These are phyloP conservation scores for Lepus americanus DNA, from an alignment of 2,113 vertebrate genomes.

Conservation along the genomic window DNA sequence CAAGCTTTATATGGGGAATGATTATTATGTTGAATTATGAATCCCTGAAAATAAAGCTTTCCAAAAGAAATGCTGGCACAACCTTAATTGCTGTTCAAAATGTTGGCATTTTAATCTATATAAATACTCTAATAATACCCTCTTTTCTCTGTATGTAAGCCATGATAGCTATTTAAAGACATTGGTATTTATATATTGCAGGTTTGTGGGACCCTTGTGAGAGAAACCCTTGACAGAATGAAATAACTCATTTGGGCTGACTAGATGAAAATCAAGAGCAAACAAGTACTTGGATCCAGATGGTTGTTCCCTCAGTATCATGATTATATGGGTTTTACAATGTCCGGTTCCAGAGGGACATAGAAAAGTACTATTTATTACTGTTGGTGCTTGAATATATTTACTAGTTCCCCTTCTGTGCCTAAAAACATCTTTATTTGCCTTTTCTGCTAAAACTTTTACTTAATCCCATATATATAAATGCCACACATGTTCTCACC, in stretches of 20 bases:
- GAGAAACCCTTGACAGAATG: constrained; percentile 66
- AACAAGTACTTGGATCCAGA: constrained; percentile 46
- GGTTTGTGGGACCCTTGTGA: constrained; percentile 70
- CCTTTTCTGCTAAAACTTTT: constrained; percentile 60
- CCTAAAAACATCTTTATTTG: constrained; percentile 64
- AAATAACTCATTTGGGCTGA: constrained; percentile 66
- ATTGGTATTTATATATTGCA: constrained; percentile 56
- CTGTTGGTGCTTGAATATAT: constrained; percentile 49
- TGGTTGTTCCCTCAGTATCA: constrained; percentile 51
- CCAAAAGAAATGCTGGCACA: constrained; percentile 70
- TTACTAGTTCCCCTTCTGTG: constrained; percentile 42
- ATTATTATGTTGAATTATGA: constrained; percentile 70
- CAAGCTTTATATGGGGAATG: constrained; percentile 54
- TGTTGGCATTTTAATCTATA: constrained; percentile 73
- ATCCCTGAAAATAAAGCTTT: constrained; percentile 72
- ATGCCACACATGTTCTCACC: not conserved
- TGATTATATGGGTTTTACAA: constrained; percentile 62
- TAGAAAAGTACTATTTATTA: constrained; percentile 60
- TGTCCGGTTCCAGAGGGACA: not conserved
- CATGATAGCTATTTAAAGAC: constrained; percentile 67
- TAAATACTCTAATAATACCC: constrained; percentile 70
- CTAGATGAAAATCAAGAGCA: constrained; percentile 58
- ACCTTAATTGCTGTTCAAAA: constrained; percentile 71
- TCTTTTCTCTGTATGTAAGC: constrained; percentile 69
- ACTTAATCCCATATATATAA: constrained; percentile 28